Evolutionary conservation across 92 coral and sea anemone genomes (phyloP), one percentile per base, ranked within the genome.

Genomic region (Actinostola sp.): DNA sequence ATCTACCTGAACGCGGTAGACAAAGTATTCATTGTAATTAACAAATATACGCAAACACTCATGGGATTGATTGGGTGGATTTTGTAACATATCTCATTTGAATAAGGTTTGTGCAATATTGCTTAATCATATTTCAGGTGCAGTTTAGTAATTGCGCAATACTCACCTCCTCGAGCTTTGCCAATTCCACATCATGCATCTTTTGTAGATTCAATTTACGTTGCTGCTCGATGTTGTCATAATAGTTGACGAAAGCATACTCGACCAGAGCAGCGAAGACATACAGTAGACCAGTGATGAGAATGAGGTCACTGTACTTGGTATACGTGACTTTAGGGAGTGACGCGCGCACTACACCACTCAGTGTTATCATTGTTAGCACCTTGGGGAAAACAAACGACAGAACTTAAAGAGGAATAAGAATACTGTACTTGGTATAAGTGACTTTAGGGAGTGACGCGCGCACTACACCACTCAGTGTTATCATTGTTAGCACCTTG

Each of bases 221-320:
- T 61, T 72, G 82, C 14, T 60, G 3, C 71, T 75, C 75, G 17
- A 69, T 26, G 49, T 76, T 84, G 66, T 88, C 93, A 38, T 69
- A 89, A 50, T 78, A 89, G 65, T 90, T 92, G 59, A 92, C 83
- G 10, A 86, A 63, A 5, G 97, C 90, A 56, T 85, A 92, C 78
- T 92, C 97, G 12, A 89, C 90, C 70, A 92, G 75, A 1, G 97
- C 97, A 11, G 92, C 97, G 70, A 92, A 92, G 28, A 92, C 97
- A 19, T 88, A 92, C 55, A 85, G 36, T 42, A 92, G 82, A 20
- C 97, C 92, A 0, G 88, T 67, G 1, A 89, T 85, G 21, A 92
- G 77, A 63, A 89, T 84, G 83, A 81, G 85, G 52, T 92, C 97
- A 41, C 93, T 92, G 66, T 90, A 90, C 35, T 92, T 92, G 52